Percentiles rank a stretch among this genome's conserved stretches.
These are phyloP conservation scores for Enteromius thamalakanensis DNA, from an alignment of 2,797 vertebrate genomes.

Conservation along the genomic window DNA sequence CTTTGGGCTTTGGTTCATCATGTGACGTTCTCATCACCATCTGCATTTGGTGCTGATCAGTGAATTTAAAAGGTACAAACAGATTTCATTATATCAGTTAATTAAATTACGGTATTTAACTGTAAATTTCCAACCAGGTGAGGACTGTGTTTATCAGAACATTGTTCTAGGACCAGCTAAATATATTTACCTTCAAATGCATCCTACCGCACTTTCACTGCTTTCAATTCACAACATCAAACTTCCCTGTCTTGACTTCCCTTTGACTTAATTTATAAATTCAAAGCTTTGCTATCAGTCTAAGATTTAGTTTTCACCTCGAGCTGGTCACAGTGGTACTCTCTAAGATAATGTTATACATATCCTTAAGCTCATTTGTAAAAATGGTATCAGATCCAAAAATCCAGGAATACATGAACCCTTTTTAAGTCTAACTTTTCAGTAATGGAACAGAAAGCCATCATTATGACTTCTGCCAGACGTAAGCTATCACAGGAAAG, in stretches of 20 bases:
- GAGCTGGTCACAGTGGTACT: neutral
- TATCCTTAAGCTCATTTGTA: neutral
- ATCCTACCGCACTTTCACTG: neutral
- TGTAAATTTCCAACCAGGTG: too few species aligned
- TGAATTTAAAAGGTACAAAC: too few species aligned
- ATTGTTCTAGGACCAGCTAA: neutral
- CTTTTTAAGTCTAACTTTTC: constrained; percentile 23
- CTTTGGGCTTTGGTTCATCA: too few species aligned
- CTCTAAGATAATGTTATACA: neutral
- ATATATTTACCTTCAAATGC: neutral
- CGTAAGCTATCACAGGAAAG: constrained; percentile 28
- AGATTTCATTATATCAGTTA: too few species aligned
- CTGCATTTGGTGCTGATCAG: too few species aligned
- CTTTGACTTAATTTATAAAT: neutral
- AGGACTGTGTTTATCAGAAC: neutral
- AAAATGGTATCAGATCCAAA: neutral
- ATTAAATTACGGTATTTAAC: too few species aligned
- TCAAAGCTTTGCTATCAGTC: neutral
- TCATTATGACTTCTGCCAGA: constrained; percentile 21
- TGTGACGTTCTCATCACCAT: too few species aligned
- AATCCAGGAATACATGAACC: constrained; percentile 7
- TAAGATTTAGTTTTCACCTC: neutral
- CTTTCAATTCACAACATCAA: neutral
- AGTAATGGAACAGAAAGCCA: constrained; percentile 46
- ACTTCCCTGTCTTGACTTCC: neutral